Percentiles rank a stretch among this genome's conserved stretches.
These are phyloP conservation scores for Diceros bicornis DNA, from an alignment of 2,797 vertebrate genomes.

Conservation along the genomic window DNA sequence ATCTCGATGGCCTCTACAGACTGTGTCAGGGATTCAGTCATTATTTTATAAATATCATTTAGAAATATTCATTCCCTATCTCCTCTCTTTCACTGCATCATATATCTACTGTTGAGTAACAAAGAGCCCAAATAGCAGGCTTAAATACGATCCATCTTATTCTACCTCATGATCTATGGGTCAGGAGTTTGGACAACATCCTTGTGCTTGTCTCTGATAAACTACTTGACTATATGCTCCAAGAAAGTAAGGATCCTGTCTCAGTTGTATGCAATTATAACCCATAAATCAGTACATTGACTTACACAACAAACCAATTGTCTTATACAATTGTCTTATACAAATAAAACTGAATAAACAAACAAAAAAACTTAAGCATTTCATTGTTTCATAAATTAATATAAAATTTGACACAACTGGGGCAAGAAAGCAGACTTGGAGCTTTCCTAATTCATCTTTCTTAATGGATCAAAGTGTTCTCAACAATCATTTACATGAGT, in stretches of 20 bases:
- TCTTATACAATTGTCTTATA: not conserved
- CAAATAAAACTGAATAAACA: not conserved
- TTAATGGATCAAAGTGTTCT: not conserved
- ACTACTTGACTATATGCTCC: not conserved
- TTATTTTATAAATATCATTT: not conserved
- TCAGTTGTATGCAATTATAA: not conserved
- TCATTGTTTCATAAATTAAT: not conserved
- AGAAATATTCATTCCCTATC: not conserved
- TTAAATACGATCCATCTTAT: not conserved
- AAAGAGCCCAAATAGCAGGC: not conserved
- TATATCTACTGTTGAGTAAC: not conserved
- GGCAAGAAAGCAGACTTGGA: not conserved
- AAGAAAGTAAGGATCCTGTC: not conserved
- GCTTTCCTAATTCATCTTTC: not conserved
- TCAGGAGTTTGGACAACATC: not conserved
- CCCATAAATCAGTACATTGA: not conserved
- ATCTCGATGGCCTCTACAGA: not conserved
- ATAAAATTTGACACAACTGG: not conserved
- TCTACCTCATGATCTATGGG: no score
- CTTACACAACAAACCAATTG: not conserved
- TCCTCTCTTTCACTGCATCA: not conserved
- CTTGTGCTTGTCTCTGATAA: not conserved
- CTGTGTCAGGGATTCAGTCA: not conserved
- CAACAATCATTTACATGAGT: not conserved
- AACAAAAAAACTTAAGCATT: not conserved